Conservation (phyloP, 2,113 vertebrate species). For the Chamaea fasciata region DNA sequence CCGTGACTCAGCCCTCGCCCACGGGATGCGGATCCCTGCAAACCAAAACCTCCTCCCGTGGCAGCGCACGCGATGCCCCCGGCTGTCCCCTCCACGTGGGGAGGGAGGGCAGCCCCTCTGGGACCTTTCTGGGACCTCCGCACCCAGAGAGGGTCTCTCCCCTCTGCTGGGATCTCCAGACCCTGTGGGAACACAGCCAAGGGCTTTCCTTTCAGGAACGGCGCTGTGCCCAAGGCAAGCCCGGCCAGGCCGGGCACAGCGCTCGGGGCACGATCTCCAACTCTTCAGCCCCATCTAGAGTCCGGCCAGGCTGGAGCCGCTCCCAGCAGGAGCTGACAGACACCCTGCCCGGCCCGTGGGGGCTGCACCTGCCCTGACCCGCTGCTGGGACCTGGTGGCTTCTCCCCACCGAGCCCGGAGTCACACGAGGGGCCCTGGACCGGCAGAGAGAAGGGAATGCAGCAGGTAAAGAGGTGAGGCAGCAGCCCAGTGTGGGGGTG, state of each 20-base stretch:
- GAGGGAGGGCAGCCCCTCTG: neutral
- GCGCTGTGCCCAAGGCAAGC: neutral
- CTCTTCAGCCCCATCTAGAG: constrained; percentile 58
- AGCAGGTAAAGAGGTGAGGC: neutral
- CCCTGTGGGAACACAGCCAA: neutral
- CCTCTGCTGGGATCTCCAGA: neutral
- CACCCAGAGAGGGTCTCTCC: neutral
- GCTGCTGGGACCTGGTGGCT: neutral
- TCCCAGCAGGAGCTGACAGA: neutral
- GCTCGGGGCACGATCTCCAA: neutral
- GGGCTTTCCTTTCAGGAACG: neutral
- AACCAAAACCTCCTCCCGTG: neutral
- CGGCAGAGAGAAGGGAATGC: neutral
- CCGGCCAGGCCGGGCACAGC: neutral
- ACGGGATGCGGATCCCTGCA: neutral
- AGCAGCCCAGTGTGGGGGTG: neutral
- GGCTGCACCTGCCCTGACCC: neutral
- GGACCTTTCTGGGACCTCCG: neutral
- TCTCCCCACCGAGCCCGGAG: neutral
- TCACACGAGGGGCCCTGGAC: neutral
- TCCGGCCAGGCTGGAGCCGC: neutral
- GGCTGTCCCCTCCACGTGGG: neutral
- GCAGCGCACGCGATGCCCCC: neutral
- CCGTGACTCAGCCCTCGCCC: constrained; percentile 45
- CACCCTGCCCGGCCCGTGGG: neutral